Evolutionary conservation across 2,888 invertebrate genomes (phyloP), one percentile per base, ranked within the genome.

Genomic region (Clivina fossor): DNA sequence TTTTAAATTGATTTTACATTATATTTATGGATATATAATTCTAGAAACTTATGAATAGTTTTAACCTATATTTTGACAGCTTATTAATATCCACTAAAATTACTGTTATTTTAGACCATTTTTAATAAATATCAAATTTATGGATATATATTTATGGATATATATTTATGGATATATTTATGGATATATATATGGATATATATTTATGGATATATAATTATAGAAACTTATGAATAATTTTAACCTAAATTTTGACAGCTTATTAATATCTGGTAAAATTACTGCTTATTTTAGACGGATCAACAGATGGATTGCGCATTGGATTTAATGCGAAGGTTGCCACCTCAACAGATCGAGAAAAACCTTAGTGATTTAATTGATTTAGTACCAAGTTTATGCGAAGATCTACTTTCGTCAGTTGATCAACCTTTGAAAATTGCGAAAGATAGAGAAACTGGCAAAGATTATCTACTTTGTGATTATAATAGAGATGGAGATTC

Each of bases 401-500:
- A 99, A 76, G 97, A 98, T 76, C 80, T 99, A 58, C 78, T 99
- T 38, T 95, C 96, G 5, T 95, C 96, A 0, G 96, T 99, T 11
- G 98, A 99, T 76, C 98, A 98, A 75, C 99, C 99, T 2, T 78
- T 99, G 60, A 98, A 98, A 80, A 93, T 99, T 67, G 96, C 96
- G 58, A 87, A 89, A 74, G 98, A 99, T 74, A 91, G 91, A 70
- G 89, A 88, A 69, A 88, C 89, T 62, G 97, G 97, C 40, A 96
- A 94, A 74, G 98, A 99, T 74, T 99, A 97, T 75, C 80, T 99
- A 57, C 78, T 99, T 16, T 99, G 99, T 74, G 99, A 99, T 78
- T 99, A 99, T 72, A 99, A 99, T 76, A 84, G 99, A 64, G 99
- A 99, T 75, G 98, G 98, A 16, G 99, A 99, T 76, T 97, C 96